Conservation (phyloP, 2,113 vertebrate species). For the Ginglymostoma cirratum region DNA sequence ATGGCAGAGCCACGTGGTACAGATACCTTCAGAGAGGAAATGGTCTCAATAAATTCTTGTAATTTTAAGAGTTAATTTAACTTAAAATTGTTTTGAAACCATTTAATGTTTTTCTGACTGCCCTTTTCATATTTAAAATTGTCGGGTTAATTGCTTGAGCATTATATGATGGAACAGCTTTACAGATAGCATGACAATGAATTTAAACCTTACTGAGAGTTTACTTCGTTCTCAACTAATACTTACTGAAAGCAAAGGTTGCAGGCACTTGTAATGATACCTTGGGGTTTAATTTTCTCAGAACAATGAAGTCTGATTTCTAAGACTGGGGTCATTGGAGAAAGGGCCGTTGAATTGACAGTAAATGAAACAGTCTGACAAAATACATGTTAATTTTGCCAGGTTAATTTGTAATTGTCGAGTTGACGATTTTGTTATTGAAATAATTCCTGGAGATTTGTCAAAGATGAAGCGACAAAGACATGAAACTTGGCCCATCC, state of each 20-base stretch:
- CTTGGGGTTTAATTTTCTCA: background rate
- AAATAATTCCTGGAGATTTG: background rate
- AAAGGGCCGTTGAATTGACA: background rate
- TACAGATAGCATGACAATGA: background rate
- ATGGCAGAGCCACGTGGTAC: background rate
- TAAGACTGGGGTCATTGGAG: background rate
- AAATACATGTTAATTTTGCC: background rate
- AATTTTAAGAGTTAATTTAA: background rate
- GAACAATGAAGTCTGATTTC: background rate
- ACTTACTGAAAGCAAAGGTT: background rate
- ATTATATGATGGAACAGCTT: background rate
- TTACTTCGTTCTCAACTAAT: background rate
- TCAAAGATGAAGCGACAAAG: background rate
- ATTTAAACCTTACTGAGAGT: background rate
- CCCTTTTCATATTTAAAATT: background rate
- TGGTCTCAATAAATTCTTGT: background rate
- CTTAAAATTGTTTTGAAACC: background rate
- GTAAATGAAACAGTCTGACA: background rate
- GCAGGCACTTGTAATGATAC: background rate
- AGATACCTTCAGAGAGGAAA: background rate
- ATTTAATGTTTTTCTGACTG: background rate
- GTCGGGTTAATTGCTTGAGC: background rate
- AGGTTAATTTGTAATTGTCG: background rate
- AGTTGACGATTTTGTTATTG: background rate
- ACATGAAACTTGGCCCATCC: background rate